Evolutionary conservation across 1,140 invertebrate species (phyloP).

Genomic region (Episyrphus balteatus): DNA sequence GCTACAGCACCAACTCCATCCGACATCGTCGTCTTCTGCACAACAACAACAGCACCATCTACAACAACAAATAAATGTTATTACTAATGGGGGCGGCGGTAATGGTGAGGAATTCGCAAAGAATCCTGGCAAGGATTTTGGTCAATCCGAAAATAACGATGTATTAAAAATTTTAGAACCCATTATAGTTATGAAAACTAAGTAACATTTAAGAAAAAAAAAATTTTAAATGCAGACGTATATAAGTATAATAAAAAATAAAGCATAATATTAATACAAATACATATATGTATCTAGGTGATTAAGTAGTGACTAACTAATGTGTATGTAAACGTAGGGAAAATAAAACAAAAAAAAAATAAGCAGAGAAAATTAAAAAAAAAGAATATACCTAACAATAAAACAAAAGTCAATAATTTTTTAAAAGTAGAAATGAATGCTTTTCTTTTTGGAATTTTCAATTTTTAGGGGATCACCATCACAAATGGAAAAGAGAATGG

Average conservation of each 20-base stretch:
- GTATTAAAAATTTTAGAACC: conserved; percentile 36
- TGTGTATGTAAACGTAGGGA: conserved; percentile 1
- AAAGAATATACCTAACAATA: not conserved
- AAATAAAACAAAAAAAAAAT: not conserved
- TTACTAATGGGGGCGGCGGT: conserved; percentile 5
- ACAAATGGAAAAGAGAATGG: no score
- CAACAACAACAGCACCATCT: conserved; percentile 2
- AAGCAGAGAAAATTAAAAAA: conserved; percentile 2
- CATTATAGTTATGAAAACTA: conserved; percentile 36
- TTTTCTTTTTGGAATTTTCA: not conserved
- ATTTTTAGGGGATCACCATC: no score
- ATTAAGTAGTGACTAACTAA: not conserved
- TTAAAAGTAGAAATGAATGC: conserved; percentile 10
- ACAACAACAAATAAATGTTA: conserved; percentile 4
- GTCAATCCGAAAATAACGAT: conserved; percentile 27
- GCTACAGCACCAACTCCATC: conserved; percentile 4
- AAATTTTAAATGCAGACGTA: conserved; percentile 1
- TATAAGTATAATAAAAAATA: not conserved
- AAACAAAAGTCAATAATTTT: conserved; percentile 14
- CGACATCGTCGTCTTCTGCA: conserved; percentile 1
- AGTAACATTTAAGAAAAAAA: conserved; percentile 17
- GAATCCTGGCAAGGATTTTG: conserved; percentile 7
- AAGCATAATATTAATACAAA: not conserved
- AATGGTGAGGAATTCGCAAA: conserved; percentile 10
- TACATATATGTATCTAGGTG: conserved; percentile 5